Percentiles rank a stretch among this genome's conserved stretches.
Evolutionary conservation across 2,888 invertebrate genomes (phyloP).

Genomic region (Leucophora obtusa): DNA sequence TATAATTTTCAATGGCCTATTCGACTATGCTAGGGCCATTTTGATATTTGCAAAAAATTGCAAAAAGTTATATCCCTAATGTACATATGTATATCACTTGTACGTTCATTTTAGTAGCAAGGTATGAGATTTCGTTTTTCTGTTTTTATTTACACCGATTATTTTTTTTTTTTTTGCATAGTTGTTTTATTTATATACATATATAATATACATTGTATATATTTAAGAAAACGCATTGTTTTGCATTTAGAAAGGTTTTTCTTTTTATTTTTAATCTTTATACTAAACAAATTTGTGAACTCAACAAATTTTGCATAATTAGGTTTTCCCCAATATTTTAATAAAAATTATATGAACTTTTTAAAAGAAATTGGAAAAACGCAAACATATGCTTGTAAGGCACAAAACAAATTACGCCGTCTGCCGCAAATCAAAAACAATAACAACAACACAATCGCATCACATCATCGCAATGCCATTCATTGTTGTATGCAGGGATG

Average conservation of each 20-base stretch:
- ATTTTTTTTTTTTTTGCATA: neutral
- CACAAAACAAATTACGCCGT: conserved; percentile 66
- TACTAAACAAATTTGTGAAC: neutral
- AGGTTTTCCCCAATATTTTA: neutral
- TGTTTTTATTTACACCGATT: conserved; percentile 12
- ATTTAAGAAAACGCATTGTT: conserved; percentile 31
- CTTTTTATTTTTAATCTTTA: conserved; percentile 5
- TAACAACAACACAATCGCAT: conserved; percentile 57
- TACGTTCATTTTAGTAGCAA: conserved; percentile 35
- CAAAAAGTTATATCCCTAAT: too few relatives aligned
- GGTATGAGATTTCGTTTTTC: conserved; percentile 28
- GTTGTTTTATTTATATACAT: neutral
- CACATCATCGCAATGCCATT: conserved; percentile 58
- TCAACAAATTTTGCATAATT: neutral
- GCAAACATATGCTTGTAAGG: conserved; percentile 67
- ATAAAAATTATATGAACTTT: conserved; percentile 4
- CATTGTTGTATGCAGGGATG: conserved; percentile 44
- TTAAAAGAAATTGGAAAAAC: conserved; percentile 51
- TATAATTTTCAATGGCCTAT: too few relatives aligned
- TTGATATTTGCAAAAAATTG: too few relatives aligned
- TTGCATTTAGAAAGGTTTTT: conserved; percentile 33
- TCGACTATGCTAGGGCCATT: too few relatives aligned
- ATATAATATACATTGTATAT: too few relatives aligned
- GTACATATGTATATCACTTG: too few relatives aligned
- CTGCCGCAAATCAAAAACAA: conserved; percentile 57